Evolutionary conservation across 2,113 vertebrate genomes (phyloP).

Genomic region (mouse (Mus musculus)): DNA sequence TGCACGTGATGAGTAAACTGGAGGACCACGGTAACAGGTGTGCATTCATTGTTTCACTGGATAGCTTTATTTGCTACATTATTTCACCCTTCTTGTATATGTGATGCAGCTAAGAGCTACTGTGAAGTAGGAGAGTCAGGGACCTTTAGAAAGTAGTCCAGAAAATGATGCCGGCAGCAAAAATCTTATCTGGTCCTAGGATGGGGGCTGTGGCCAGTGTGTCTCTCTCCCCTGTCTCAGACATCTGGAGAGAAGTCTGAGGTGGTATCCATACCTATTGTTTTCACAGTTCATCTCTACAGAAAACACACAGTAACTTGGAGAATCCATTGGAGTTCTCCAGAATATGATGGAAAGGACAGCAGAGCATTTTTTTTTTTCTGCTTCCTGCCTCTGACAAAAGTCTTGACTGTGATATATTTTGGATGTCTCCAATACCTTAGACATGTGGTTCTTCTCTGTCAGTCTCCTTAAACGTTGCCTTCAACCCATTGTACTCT

Average conservation of each 20-base stretch:
- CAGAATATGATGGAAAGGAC: not conserved
- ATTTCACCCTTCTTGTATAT: not conserved
- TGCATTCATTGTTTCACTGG: not conserved
- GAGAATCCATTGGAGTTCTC: not conserved
- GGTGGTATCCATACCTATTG: not conserved
- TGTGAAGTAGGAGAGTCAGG: not conserved
- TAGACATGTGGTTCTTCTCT: not conserved
- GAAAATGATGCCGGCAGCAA: not conserved
- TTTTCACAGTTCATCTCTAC: not conserved
- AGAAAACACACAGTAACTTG: not conserved
- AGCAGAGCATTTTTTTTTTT: not conserved
- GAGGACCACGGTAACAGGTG: not conserved
- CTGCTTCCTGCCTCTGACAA: not conserved
- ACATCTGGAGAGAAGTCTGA: not conserved
- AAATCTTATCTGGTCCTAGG: not conserved
- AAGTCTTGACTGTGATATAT: not conserved
- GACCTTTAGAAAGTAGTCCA: not conserved
- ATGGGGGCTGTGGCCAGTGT: not conserved
- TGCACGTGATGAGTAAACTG: not conserved
- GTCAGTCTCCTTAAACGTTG: not conserved
- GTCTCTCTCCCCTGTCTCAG: not conserved
- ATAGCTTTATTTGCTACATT: not conserved
- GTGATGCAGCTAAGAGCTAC: not conserved
- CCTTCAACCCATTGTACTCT: too few relatives aligned
- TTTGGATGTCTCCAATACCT: not conserved